phyloP scores from a whole-genome alignment of 2,888 invertebrate species.

The Microplitis deprimator region DNA sequence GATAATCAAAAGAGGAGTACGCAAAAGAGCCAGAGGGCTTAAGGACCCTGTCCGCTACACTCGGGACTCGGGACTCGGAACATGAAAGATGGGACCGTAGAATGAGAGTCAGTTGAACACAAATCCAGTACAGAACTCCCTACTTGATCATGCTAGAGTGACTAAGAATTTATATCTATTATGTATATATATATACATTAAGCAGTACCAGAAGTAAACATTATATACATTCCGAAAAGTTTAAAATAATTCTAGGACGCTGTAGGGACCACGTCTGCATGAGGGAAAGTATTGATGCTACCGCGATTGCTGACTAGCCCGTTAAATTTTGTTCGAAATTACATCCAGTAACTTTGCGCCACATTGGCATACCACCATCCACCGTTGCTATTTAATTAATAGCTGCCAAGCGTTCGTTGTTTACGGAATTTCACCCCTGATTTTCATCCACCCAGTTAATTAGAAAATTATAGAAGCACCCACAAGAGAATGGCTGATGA shows the following conservation, averaged over 20 bases:
- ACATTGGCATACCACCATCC: slow-evolving; percentile 51
- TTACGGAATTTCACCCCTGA: slow-evolving; percentile 59
- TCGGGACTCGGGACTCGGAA: slow-evolving; percentile 34
- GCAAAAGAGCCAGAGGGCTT: not conserved
- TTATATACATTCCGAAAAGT: not conserved
- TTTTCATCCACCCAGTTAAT: slow-evolving; percentile 55
- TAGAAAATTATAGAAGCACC: slow-evolving; percentile 54
- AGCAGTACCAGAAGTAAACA: not conserved
- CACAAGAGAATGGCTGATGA: slow-evolving; percentile 19
- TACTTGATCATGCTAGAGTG: not conserved
- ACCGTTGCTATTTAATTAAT: slow-evolving; percentile 61
- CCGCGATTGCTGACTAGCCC: slow-evolving; percentile 38
- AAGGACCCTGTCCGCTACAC: slow-evolving; percentile 35
- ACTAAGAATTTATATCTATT: slow-evolving; percentile 2
- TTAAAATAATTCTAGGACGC: not conserved
- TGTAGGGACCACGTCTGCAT: not conserved
- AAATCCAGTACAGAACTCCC: not conserved
- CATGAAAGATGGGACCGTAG: slow-evolving; percentile 42
- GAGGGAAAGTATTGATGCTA: slow-evolving; percentile 15
- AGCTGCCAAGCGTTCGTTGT: slow-evolving; percentile 58
- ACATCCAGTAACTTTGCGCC: slow-evolving; percentile 46
- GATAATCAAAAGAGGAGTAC: slow-evolving; percentile 40
- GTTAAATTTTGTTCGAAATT: slow-evolving; percentile 58
- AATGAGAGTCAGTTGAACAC: slow-evolving; percentile 20
- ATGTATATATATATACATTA: not conserved